Percentiles rank a stretch among this genome's conserved stretches.
Conservation (phyloP, 2,113 vertebrate species). For the Trachemys scripta region DNA sequence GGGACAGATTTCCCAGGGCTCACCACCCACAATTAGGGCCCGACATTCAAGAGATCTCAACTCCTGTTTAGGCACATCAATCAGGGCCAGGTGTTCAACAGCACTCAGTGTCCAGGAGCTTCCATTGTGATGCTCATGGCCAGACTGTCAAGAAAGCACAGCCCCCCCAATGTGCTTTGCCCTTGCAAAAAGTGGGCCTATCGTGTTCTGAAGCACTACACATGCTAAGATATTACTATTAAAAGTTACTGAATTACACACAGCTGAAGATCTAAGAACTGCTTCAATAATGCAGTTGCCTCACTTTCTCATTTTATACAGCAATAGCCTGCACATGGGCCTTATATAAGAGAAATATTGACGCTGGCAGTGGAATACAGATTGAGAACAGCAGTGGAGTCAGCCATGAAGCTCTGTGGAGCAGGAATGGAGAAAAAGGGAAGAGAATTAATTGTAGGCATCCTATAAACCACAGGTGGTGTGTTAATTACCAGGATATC, state of each 20-base stretch:
- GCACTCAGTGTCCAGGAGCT: neutral
- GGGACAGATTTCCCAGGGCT: neutral
- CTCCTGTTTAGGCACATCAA: neutral
- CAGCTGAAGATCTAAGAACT: neutral
- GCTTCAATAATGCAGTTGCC: neutral
- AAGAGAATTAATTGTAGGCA: neutral
- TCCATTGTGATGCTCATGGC: neutral
- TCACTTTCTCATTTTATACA: neutral
- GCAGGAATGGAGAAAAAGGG: neutral
- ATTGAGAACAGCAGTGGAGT: neutral
- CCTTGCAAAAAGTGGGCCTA: neutral
- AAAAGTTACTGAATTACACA: neutral
- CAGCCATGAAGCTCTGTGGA: neutral
- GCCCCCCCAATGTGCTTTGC: accelerated
- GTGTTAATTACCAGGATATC: neutral
- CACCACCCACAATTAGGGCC: neutral
- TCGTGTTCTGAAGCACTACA: neutral
- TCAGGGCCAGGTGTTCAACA: neutral
- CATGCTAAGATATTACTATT: neutral
- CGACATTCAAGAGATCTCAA: neutral
- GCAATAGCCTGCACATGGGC: neutral
- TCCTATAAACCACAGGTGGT: neutral
- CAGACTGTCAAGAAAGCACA: accelerated
- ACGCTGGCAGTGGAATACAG: neutral
- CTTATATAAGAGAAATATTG: neutral